Evolutionary conservation across 2,113 vertebrate species (phyloP), one percentile per base, ranked within the genome.

Genomic region (Brienomyrus brachyistius): DNA sequence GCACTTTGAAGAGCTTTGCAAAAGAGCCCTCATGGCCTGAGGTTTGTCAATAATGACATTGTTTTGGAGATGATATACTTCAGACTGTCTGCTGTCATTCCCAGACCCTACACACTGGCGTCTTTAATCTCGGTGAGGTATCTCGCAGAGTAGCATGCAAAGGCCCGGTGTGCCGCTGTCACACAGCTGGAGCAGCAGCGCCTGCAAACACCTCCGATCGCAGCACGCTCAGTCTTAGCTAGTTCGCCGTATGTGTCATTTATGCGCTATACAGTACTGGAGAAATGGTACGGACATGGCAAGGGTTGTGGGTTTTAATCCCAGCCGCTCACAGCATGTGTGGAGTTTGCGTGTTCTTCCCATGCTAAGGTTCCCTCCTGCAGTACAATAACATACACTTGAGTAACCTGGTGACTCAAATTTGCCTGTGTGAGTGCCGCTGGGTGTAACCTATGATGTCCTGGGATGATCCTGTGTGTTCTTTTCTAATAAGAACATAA

Each of bases 121-220:
- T 66, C 62, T 88, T 88, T 88, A 66, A 90, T 90, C 89, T 88
- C n/a, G n/a, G 8, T 47, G 35, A 83, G 21, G 86, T 59, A 90
- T 90, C 89, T 90, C 45, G 0, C 40, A 17, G 27, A 74, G 43
- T 74, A 77, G 89, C 84, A 90, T 90, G 84, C 89, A 87, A 87
- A 17, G 31, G 4, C 35, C 47, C 27, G 2, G 21, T 45, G 47
- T 77, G 19, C 85, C n/a, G 13, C 13, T 84, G 35, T 45, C 52
- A 15, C 10, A 54, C 11, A 62, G 80, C 86, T 43, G 27, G 52
- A 87, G 51, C 19, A 5, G 6, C 48, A 87, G 35, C 0, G 21
- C 27, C 66, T 31, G 45, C 21, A n/a, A 51, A 31, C 23, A 7
- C 43, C n/a, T 27, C 62, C 62, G n/a, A 3, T 10, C n/a, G 0